Base-by-base conservation (phyloP, 2,888 invertebrate species). In the Notodromas monacha region DNA sequence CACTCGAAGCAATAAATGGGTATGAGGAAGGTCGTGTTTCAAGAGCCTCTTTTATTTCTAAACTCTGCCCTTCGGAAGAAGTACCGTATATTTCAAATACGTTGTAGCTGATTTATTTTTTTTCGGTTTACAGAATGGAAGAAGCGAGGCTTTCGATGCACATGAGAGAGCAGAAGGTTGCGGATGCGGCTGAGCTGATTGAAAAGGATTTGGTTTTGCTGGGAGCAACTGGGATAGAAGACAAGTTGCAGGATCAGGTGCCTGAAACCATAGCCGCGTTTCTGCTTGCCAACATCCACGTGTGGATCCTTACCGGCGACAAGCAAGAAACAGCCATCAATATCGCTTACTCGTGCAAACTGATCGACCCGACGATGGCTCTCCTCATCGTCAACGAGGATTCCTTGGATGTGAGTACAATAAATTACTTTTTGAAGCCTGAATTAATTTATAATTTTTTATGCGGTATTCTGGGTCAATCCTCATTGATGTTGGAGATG, bases 301-400 rank as follows among this genome's bases (percentile, higher is more conserved):
- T 96, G 37, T 96, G 96, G 96, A 76, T 99, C 33, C 55, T 99
- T 42, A 99, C 96, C 1, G 96, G 96, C 3, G 96, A 99, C 54
- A 96, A 96, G 51, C 84, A 89, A 52, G 96, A 99, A 55, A 99
- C 96, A 13, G 96, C 96, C 39, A 86, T 99, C 43, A 96, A 99
- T 54, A 96, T 99, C 46, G 92, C 86, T 29, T 77, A 84, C 51
- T 84, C 89, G 1, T 79, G 81, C 43, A 61, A 62, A 34, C 61
- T 92, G 38, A 64, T 92, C 34, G 63, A 66, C 33, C 61, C 68
- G 43, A 61, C 63, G 41, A 84, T 79, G 69, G 73, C 73, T 39
- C 57, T 86, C 32, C 56, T 79, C 37, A 61, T 77, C 37, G 61
- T 92, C 37, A 84, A 86, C 52, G 79, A 81, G 54, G 64, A 66